phyloP scores from a whole-genome alignment of 2,888 invertebrate species.

The Rhamphomyia laevipes region DNA sequence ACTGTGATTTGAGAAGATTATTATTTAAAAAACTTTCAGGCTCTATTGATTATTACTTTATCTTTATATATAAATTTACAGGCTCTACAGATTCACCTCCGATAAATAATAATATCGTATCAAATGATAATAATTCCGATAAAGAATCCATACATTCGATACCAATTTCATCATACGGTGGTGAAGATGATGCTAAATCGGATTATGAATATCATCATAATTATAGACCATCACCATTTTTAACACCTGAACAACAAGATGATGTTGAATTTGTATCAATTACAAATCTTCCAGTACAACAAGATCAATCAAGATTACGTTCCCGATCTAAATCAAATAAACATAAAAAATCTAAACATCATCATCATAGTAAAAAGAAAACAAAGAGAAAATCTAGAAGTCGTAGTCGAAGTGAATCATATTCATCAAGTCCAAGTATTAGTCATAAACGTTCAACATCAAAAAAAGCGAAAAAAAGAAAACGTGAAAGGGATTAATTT shows the following conservation, averaged over 20 bases:
- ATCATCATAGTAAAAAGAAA: slow-evolving; percentile 22
- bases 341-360: slow-evolving; percentile 22
- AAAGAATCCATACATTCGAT: slow-evolving; percentile 32
- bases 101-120: slow-evolving; percentile 4
- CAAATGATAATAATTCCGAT: slow-evolving; percentile 24
- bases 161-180: slow-evolving; percentile 34
- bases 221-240: not conserved
- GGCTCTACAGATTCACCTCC: no score
- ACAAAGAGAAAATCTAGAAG: slow-evolving; percentile 21
- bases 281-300: not conserved
- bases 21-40: no score
- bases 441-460: not conserved
- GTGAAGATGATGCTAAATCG: slow-evolving; percentile 24
- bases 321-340: slow-evolving; percentile 15
- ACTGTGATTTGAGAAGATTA: no score
- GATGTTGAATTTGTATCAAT: not conserved
- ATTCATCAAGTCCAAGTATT: not conserved
- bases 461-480: not conserved
- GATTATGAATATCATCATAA: not conserved
- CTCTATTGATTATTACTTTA: no score
- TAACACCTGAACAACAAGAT: no score
- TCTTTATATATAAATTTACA: no score
- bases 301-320: slow-evolving; percentile 13
- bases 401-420: slow-evolving; percentile 8
- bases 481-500: not conserved